Conservation (phyloP, 1,140 invertebrate species). For the Drosophila sturtevanti region DNA sequence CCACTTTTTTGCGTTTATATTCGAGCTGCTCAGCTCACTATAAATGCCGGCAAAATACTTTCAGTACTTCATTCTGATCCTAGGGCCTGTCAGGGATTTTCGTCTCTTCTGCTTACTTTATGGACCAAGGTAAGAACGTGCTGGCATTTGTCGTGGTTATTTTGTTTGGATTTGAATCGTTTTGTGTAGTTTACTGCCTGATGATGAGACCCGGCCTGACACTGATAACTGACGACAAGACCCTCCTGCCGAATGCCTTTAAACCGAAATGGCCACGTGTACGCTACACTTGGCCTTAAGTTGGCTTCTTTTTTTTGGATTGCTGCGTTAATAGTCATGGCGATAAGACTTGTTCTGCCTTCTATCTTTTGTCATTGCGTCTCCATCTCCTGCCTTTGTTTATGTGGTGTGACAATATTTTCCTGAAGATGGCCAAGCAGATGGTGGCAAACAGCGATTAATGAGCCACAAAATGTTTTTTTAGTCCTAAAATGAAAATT, state of each 20-base stretch:
- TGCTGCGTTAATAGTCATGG: conserved; percentile 66
- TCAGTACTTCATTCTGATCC: conserved; percentile 22
- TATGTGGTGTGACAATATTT: conserved; percentile 53
- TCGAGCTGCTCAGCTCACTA: conserved; percentile 54
- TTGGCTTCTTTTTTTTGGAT: conserved; percentile 59
- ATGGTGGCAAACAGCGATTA: neutral
- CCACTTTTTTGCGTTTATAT: conserved; percentile 76
- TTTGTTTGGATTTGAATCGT: conserved; percentile 78
- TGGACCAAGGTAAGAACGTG: conserved; percentile 73
- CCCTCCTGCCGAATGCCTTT: conserved; percentile 15
- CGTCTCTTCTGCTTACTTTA: conserved; percentile 51
- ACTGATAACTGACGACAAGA: conserved; percentile 41
- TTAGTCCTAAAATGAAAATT: neutral
- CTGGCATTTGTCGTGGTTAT: conserved; percentile 78
- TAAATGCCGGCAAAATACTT: conserved; percentile 60
- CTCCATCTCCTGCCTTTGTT: conserved; percentile 28
- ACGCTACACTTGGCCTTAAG: conserved; percentile 53
- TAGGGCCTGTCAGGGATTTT: conserved; percentile 6
- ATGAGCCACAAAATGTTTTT: conserved; percentile 1
- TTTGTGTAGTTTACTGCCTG: conserved; percentile 69
- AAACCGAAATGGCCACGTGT: conserved; percentile 59
- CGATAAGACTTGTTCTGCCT: conserved; percentile 57
- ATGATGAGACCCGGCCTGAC: conserved; percentile 54
- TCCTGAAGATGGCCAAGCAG: neutral
- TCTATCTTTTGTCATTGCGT: neutral